Evolutionary conservation across 2,113 vertebrate genomes (phyloP).

Genomic region (Takifugu bimaculatus): DNA sequence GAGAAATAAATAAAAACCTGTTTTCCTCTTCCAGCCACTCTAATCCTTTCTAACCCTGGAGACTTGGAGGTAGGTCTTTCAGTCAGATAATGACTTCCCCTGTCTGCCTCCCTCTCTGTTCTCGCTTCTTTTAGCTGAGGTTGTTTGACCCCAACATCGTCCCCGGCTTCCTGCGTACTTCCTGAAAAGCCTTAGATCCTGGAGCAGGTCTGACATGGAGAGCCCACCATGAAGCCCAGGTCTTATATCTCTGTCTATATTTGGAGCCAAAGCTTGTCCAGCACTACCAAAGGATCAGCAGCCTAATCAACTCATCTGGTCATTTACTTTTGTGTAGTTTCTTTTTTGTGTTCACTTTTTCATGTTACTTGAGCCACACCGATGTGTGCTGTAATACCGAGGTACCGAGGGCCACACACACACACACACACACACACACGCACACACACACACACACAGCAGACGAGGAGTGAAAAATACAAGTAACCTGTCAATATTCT

Average conservation of each 20-base stretch:
- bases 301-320: slow-evolving; percentile 10
- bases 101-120: slow-evolving; percentile 29
- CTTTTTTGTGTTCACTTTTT: neutral
- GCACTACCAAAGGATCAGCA: slow-evolving; percentile 14
- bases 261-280: slow-evolving; percentile 11
- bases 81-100: slow-evolving; percentile 63
- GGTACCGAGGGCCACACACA: slow-evolving; percentile 5
- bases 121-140: slow-evolving; percentile 34
- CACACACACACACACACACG: slow-evolving; percentile 3
- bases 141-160: slow-evolving; percentile 38
- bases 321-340: slow-evolving; percentile 11
- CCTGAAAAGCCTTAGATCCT: slow-evolving; percentile 42
- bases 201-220: slow-evolving; percentile 11
- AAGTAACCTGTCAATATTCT: slow-evolving; percentile 47
- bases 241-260: slow-evolving; percentile 25
- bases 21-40: slow-evolving; percentile 6
- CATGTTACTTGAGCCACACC: slow-evolving; percentile 25
- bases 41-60: slow-evolving; percentile 1
- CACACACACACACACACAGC: slow-evolving; percentile 14
- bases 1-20: slow-evolving; percentile 1
- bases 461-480: slow-evolving; percentile 24
- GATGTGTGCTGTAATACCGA: slow-evolving; percentile 23
- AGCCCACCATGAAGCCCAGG: slow-evolving; percentile 24
- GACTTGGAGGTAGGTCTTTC: slow-evolving; percentile 34
- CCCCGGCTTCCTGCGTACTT: slow-evolving; percentile 50